Conservation (phyloP, 2,113 vertebrate species). For the Bubo blakistoni region DNA sequence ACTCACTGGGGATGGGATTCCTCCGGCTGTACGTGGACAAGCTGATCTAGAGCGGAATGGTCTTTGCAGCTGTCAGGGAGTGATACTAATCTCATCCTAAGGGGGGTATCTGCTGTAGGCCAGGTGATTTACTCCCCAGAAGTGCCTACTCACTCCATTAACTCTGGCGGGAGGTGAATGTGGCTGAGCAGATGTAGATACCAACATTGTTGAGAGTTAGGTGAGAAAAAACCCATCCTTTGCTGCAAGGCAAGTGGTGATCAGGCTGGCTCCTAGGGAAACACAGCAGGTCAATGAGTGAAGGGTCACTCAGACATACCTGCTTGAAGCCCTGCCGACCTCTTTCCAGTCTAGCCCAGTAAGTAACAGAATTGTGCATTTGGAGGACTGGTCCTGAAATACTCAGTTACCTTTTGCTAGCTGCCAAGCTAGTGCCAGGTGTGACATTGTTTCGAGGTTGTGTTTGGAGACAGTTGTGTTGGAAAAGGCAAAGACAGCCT, state of each 20-base stretch:
- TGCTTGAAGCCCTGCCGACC: not conserved
- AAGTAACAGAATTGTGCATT: not conserved
- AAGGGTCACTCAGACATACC: not conserved
- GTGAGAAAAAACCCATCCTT: not conserved
- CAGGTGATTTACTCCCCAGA: not conserved
- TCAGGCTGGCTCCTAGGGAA: not conserved
- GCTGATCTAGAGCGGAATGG: not conserved
- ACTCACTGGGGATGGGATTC: not conserved
- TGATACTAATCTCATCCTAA: conserved; percentile 4
- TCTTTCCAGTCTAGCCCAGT: not conserved
- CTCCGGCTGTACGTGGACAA: not conserved
- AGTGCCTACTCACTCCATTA: not conserved
- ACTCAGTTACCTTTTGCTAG: not conserved
- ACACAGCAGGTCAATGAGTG: not conserved
- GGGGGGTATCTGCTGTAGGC: not conserved
- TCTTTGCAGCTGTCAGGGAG: not conserved
- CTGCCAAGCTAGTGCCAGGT: not conserved
- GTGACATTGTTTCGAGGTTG: not conserved
- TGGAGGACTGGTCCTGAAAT: not conserved
- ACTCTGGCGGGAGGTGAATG: not conserved
- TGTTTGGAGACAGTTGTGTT: not conserved
- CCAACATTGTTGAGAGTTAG: not conserved
- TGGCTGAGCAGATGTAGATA: conserved; percentile 27
- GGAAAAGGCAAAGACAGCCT: not conserved
- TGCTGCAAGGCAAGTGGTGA: not conserved